Evolutionary conservation across 2,113 vertebrate genomes (phyloP), one percentile per base, ranked within the genome.

Genomic region (Malaclemys terrapin): DNA sequence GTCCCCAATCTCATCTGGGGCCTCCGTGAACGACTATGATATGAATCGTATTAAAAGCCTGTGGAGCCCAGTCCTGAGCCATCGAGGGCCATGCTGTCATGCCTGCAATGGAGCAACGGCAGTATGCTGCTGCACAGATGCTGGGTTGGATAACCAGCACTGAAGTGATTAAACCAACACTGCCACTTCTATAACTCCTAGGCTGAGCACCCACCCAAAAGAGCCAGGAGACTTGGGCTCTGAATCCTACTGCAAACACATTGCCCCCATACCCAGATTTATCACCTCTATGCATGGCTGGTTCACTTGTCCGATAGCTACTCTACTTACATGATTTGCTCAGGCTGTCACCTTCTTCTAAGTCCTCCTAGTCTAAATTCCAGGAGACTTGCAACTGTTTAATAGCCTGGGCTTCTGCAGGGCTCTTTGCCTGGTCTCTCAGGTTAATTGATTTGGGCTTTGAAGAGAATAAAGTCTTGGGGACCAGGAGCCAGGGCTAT

Each of bases 401-500:
- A 78, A 57, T 38, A 52, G 50, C 7, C 38, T 16, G 17, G 45
- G 84, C 49, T 85, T 85, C 27, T 89, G 93, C 84, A 94, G 92
- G 84, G 82, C 80, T 95, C 89, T 96, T 86, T 91, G 90, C 93
- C 95, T 95, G 95, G 94, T 96, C 96, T 85, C 97, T 93, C 96
- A 83, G 96, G 95, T 98, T 97, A 98, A 97, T 98, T 96, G 96
- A 93, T 95, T 97, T 97, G 96, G 96, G 96, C 96, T 97, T 97
- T 96, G 96, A 96, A 97, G 96, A 98, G 96, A 97, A 98, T 98
- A 97, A 97, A 95, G 90, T 95, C 95, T 94, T 16, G 0, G 93
- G 95, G 95, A 56, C 88, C 91, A 50, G 49, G 49, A 50, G 13
- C 49, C 97, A 96, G 92, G 96, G 92, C 93, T 95, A 93, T 85